A percentile compares a stretch with the other conserved stretches of the same genome.
Conservation (phyloP, 2,797 vertebrate genomes). For the Melanotaenia nigrans region DNA sequence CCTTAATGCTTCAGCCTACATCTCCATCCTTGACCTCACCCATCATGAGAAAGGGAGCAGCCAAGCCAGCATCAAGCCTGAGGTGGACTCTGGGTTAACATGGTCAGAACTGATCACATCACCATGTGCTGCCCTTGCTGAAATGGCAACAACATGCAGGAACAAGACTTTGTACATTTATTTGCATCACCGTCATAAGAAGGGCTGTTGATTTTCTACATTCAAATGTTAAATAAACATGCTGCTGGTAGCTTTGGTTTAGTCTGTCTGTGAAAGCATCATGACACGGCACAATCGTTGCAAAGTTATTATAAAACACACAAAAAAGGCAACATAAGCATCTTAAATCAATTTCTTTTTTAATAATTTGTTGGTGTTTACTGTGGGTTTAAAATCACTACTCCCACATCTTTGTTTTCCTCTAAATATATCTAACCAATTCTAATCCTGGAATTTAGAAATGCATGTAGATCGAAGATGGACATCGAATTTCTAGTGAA, state of each 20-base stretch:
- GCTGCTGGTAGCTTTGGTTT: not conserved
- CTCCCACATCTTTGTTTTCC: not conserved
- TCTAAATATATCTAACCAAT: not conserved
- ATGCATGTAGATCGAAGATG: not conserved
- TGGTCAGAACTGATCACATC: slow-evolving; percentile 57
- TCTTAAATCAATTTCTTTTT: too few species aligned
- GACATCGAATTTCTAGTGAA: not conserved
- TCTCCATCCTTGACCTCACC: slow-evolving; percentile 36
- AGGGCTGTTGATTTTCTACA: not conserved
- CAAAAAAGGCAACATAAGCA: too few species aligned
- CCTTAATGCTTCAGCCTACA: slow-evolving; percentile 27
- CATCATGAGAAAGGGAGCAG: slow-evolving; percentile 33
- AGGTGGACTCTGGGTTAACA: slow-evolving; percentile 42
- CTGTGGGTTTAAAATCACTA: not conserved
- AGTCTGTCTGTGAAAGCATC: not conserved
- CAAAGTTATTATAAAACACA: too few species aligned
- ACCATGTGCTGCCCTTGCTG: slow-evolving; percentile 26
- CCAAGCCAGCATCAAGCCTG: slow-evolving; percentile 34
- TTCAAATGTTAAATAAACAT: not conserved
- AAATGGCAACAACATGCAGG: slow-evolving; percentile 27
- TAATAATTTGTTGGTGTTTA: not conserved
- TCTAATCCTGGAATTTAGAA: not conserved
- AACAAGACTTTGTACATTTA: slow-evolving; percentile 2
- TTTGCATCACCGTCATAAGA: not conserved
- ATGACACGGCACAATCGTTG: not conserved